These are phyloP conservation scores for Sarcophaga rosellei DNA, from an alignment of 2,888 invertebrate species.

Conservation along the genomic window DNA sequence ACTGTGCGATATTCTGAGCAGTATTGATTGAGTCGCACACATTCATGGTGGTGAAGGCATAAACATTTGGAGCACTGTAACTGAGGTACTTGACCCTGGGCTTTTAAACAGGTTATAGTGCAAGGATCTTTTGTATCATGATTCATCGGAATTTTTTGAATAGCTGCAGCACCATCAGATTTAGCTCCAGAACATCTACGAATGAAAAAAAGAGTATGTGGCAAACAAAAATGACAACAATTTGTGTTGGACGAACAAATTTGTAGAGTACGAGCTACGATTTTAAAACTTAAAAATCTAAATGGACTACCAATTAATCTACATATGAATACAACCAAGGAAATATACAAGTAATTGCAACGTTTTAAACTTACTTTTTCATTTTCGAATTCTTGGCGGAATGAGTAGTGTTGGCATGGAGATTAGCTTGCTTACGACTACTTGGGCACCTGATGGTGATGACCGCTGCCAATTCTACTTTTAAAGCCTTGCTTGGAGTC, in stretches of 20 bases:
- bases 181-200: conserved; percentile 56
- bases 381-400: conserved; percentile 53
- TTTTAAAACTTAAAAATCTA: conserved; percentile 3
- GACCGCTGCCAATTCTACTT: conserved; percentile 64
- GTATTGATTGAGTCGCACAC: no score
- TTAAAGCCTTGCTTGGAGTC: conserved; percentile 80
- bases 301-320: no score
- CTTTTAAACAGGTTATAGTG: conserved; percentile 88
- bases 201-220: conserved; percentile 63
- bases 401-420: no score
- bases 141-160: conserved; percentile 81
- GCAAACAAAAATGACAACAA: conserved; percentile 58
- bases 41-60: no score
- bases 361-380: conserved; percentile 49
- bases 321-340: no score
- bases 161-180: conserved; percentile 47
- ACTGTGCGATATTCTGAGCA: conserved; percentile 73
- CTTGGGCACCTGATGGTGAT: conserved; percentile 67
- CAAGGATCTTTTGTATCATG: conserved; percentile 83
- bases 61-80: no score
- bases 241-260: conserved; percentile 20
- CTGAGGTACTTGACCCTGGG: conserved; percentile 89
- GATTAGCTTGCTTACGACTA: no score
- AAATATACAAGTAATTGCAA: background rate
- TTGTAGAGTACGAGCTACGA: conserved; percentile 64